These are phyloP conservation scores for Scarus forsteni DNA, from an alignment of 2,797 vertebrate species.

Conservation along the genomic window DNA sequence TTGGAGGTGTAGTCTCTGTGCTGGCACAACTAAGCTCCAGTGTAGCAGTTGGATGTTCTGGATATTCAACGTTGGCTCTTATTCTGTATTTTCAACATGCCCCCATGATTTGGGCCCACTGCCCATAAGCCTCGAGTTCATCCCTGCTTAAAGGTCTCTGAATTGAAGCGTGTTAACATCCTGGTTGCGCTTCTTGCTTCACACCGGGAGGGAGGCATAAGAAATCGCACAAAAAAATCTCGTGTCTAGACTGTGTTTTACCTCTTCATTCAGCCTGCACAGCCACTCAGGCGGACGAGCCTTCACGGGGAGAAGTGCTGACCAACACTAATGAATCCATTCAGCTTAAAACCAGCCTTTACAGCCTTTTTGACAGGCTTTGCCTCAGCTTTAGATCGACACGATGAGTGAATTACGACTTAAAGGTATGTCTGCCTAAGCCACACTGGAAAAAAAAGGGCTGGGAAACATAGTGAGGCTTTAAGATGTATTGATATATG, in stretches of 20 bases:
- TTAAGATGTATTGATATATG: too few species aligned
- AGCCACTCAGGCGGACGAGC: constrained; percentile 21
- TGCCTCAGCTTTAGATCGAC: constrained; percentile 31
- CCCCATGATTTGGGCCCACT: constrained; percentile 41
- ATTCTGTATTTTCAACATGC: constrained; percentile 42
- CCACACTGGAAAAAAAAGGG: constrained; percentile 7
- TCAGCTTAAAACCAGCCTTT: constrained; percentile 30
- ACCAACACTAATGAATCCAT: constrained; percentile 58
- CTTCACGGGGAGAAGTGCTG: constrained; percentile 34
- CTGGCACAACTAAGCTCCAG: constrained; percentile 17
- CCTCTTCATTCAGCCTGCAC: constrained; percentile 32
- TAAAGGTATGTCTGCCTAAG: not conserved
- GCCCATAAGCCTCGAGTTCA: constrained; percentile 47
- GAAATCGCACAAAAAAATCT: constrained; percentile 43
- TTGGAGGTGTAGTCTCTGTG: constrained; percentile 14
- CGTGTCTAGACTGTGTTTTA: constrained; percentile 35
- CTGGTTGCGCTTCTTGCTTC: constrained; percentile 31
- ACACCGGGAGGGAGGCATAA: constrained; percentile 42
- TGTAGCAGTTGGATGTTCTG: constrained; percentile 30
- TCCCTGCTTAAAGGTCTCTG: constrained; percentile 48
- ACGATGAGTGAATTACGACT: constrained; percentile 15
- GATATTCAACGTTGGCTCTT: constrained; percentile 46
- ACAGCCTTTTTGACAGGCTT: constrained; percentile 29
- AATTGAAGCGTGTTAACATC: constrained; percentile 52
- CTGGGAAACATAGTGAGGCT: too few species aligned